Evolutionary conservation across 1,140 invertebrate genomes (phyloP), one percentile per base, ranked within the genome.

Genomic region (Drosophila sulfurigaster): DNA sequence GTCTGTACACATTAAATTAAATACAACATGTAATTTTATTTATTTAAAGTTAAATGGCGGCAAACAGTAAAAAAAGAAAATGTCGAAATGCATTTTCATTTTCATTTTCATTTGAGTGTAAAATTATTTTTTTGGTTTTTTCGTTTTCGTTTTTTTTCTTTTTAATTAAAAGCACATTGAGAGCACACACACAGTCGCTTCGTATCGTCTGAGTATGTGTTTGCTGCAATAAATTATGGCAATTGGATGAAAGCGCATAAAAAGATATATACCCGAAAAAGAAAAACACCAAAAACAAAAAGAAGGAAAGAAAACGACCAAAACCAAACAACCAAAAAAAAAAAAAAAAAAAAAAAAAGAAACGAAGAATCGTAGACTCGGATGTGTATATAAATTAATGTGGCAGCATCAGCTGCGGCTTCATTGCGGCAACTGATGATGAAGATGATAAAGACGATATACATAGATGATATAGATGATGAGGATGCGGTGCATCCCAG

Each of bases 91-190:
- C 82, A 79, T 82, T 86, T 79, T 69, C 67, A 68, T 77, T 69
- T 67, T 70, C 49, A 64, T 57, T 73, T 45, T 58, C 65, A 76
- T 87, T 87, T 77, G 16, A 77, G 82, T 71, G 69, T 87, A 73
- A 87, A 80, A 81, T 78, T 56, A 78, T 68, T 60, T 49, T 75
- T 58, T 64, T 72, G 54, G 59, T 63, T 58, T 32, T 32, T 7
- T 32, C 71, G 54, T 63, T 63, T 58, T 7, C 7, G 0, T 32
- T 63, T 75, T 59, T 63, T 63, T 58, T 54, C 32, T 52, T 86
- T 86, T 79, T 87, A 82, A 87, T 87, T 87, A 87, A 87, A 87
- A 82, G 69, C 82, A 87, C 76, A 87, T 74, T 77, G 75, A 51
- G 45, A 30, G n/a, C 46, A 43, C 11, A 43, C 35, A 7, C 13